phyloP scores from a whole-genome alignment of 2,113 vertebrate species.

The Mirza zaza region DNA sequence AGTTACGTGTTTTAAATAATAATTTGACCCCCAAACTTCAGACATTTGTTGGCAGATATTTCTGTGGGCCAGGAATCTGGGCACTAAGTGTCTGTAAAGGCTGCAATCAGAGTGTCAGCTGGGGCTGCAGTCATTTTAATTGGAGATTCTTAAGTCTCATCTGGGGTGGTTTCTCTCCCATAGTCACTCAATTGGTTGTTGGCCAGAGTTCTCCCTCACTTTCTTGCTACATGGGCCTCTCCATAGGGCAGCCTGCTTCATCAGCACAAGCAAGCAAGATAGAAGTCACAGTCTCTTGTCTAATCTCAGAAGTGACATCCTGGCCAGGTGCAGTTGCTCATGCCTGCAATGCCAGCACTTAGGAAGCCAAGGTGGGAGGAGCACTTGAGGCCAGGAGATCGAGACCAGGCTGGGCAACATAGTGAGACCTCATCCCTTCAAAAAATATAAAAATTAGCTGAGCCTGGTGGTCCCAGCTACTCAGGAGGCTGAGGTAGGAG shows the following conservation, averaged over 20 bases:
- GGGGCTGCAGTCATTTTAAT: neutral
- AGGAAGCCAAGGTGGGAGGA: too few species aligned
- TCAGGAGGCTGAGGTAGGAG: too few species aligned
- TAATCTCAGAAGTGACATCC: neutral
- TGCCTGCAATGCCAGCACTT: too few species aligned
- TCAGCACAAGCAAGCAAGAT: neutral
- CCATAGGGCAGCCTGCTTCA: neutral
- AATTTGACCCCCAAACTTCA: neutral
- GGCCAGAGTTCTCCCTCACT: neutral
- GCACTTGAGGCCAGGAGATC: too few species aligned
- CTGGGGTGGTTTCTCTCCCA: neutral
- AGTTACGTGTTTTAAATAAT: neutral
- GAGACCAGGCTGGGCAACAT: too few species aligned
- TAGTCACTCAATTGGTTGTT: neutral
- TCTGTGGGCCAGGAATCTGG: neutral
- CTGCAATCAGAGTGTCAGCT: neutral
- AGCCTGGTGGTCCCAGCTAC: too few species aligned
- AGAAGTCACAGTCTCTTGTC: neutral
- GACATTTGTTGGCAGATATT: neutral
- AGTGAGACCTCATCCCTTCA: too few species aligned
- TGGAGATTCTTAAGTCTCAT: neutral
- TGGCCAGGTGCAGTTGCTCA: too few species aligned
- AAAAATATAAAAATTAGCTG: too few species aligned
- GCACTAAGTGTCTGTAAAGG: neutral
- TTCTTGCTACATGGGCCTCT: neutral